These are phyloP conservation scores for Hymenochirus boettgeri DNA, from an alignment of 2,113 vertebrate species.

Conservation along the genomic window DNA sequence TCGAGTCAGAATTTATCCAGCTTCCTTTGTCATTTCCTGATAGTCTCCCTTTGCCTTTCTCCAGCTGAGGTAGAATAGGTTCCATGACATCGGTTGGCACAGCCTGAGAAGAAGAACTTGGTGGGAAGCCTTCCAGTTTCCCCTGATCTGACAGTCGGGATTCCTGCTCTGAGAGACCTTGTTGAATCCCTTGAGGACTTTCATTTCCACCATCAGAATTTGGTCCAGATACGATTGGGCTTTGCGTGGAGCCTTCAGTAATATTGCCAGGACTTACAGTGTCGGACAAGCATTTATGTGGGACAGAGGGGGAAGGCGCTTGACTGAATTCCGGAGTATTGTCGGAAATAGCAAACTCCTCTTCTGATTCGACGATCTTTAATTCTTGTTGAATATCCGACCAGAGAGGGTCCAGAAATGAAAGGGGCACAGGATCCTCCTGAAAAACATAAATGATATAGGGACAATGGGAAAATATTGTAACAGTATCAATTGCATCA, in stretches of 20 bases:
- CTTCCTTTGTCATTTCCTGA: constrained; percentile 43
- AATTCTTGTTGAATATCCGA: constrained; percentile 75
- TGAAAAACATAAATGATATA: neutral
- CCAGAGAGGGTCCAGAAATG: constrained; percentile 61
- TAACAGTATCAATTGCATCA: no score
- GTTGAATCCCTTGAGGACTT: neutral
- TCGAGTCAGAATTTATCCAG: constrained; percentile 20
- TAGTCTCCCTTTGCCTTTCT: constrained; percentile 25
- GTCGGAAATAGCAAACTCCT: constrained; percentile 56
- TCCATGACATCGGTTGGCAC: constrained; percentile 29
- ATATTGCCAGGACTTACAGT: constrained; percentile 23
- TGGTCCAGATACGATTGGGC: neutral
- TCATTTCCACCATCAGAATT: neutral
- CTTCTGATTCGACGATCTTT: constrained; percentile 81
- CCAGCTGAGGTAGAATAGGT: constrained; percentile 40
- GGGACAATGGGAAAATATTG: neutral
- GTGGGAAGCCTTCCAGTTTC: constrained; percentile 35
- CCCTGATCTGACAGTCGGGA: constrained; percentile 14
- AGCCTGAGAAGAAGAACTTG: neutral
- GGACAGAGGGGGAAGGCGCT: constrained; percentile 5
- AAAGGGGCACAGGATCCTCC: constrained; percentile 17
- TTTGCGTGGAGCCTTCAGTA: constrained; percentile 13
- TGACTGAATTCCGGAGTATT: constrained; percentile 13
- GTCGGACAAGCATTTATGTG: constrained; percentile 11
- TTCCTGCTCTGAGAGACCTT: constrained; percentile 13